Percentiles rank a stretch among this genome's conserved stretches.
These are phyloP conservation scores for Cynocephalus volans DNA, from an alignment of 2,113 vertebrate genomes.

Conservation along the genomic window DNA sequence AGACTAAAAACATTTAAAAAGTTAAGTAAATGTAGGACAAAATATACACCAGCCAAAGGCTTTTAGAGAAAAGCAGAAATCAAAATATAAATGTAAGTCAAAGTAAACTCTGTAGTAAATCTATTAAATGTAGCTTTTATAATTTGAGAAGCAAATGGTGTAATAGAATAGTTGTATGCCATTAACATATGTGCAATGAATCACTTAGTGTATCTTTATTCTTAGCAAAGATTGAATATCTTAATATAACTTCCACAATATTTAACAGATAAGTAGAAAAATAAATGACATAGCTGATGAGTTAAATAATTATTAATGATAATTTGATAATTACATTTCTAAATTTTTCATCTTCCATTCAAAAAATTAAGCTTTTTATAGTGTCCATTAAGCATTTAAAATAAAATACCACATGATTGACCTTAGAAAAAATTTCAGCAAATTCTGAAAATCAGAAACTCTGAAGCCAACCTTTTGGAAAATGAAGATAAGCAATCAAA, in stretches of 20 bases:
- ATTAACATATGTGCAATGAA: neutral
- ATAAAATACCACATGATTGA: neutral
- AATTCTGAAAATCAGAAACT: neutral
- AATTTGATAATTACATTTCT: neutral
- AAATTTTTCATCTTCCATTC: neutral
- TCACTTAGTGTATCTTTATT: neutral
- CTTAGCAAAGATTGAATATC: neutral
- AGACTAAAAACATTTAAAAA: neutral
- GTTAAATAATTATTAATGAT: conserved; percentile 26
- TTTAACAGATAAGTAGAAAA: conserved; percentile 10
- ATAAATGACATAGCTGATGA: neutral
- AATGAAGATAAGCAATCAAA: neutral
- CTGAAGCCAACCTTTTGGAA: neutral
- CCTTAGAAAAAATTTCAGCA: neutral
- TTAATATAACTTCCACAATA: neutral
- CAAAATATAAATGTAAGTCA: neutral
- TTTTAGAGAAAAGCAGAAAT: neutral
- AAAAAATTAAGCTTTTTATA: neutral
- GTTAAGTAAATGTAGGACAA: neutral
- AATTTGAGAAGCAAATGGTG: neutral
- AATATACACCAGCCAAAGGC: neutral
- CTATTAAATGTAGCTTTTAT: neutral
- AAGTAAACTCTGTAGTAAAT: neutral
- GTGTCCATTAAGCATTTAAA: neutral
- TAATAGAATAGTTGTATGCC: neutral